These are phyloP conservation scores for Calameuta filiformis DNA, from an alignment of 2,888 invertebrate species.

Conservation along the genomic window DNA sequence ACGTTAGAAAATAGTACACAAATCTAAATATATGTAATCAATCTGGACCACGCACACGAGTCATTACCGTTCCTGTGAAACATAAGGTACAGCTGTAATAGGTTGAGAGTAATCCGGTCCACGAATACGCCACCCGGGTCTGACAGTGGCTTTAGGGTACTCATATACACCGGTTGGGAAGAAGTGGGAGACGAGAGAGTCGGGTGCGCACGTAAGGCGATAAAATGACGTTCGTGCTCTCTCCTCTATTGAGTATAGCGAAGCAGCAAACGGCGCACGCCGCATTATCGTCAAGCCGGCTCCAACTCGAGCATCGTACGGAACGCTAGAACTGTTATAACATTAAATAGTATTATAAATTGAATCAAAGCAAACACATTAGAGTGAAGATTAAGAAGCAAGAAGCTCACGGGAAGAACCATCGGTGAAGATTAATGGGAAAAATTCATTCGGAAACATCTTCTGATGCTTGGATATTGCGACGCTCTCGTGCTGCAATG, in stretches of 20 bases:
- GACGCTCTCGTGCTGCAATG: constrained; percentile 8
- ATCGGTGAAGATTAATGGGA: neutral
- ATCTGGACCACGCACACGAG: neutral
- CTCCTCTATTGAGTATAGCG: constrained; percentile 41
- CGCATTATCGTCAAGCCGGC: neutral
- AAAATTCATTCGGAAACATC: neutral
- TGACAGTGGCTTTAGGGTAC: neutral
- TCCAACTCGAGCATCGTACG: neutral
- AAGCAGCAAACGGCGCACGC: constrained; percentile 2
- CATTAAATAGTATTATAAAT: neutral
- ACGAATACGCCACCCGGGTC: neutral
- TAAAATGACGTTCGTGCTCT: constrained; percentile 50
- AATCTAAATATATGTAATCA: neutral
- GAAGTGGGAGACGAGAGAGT: constrained; percentile 17
- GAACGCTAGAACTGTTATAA: neutral
- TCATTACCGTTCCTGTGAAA: neutral
- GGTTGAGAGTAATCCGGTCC: neutral
- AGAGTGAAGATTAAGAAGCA: neutral
- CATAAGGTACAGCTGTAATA: neutral
- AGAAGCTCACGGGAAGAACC: neutral
- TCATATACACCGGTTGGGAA: neutral
- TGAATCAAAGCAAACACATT: neutral
- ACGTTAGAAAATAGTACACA: neutral
- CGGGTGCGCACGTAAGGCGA: constrained; percentile 29
- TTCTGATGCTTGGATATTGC: neutral